phyloP scores from a whole-genome alignment of 2,113 vertebrate species.

The Brachyhypopomus gauderio region DNA sequence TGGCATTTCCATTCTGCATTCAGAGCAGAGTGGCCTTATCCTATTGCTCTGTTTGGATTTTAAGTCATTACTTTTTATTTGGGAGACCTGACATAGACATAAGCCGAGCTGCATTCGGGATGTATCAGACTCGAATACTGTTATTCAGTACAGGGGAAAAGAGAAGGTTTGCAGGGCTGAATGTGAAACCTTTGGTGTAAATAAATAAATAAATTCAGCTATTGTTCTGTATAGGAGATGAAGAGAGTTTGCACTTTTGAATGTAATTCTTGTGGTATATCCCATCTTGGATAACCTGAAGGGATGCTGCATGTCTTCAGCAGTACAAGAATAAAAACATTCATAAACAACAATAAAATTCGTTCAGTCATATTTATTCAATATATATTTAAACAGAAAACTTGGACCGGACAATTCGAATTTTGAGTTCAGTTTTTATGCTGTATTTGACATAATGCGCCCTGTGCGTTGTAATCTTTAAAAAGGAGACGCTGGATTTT shows the following conservation, averaged over 20 bases:
- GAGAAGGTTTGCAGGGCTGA: slow-evolving; percentile 18
- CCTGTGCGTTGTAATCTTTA: not conserved
- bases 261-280: not conserved
- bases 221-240: not conserved
- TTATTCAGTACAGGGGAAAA: slow-evolving; percentile 29
- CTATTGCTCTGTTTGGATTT: slow-evolving; percentile 47
- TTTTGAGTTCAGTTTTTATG: not conserved
- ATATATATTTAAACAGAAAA: not conserved
- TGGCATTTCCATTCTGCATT: slow-evolving; percentile 47
- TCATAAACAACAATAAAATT: not conserved
- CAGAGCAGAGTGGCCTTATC: slow-evolving; percentile 48
- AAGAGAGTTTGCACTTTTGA: not conserved
- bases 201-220: slow-evolving; percentile 9
- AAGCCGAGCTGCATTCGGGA: slow-evolving; percentile 16
- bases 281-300: slow-evolving; percentile 9
- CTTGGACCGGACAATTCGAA: not conserved
- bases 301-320: not conserved
- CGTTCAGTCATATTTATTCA: not conserved
- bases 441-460: not conserved
- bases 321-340: not conserved
- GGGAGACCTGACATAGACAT: slow-evolving; percentile 12
- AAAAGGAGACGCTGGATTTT: not conserved
- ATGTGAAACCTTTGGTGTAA: slow-evolving; percentile 27
- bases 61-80: slow-evolving; percentile 30
- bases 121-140: not conserved